A percentile compares a stretch with the other conserved stretches of the same genome.
Evolutionary conservation across 1,140 invertebrate species (phyloP).

Genomic region (Bradynema listronoti): DNA sequence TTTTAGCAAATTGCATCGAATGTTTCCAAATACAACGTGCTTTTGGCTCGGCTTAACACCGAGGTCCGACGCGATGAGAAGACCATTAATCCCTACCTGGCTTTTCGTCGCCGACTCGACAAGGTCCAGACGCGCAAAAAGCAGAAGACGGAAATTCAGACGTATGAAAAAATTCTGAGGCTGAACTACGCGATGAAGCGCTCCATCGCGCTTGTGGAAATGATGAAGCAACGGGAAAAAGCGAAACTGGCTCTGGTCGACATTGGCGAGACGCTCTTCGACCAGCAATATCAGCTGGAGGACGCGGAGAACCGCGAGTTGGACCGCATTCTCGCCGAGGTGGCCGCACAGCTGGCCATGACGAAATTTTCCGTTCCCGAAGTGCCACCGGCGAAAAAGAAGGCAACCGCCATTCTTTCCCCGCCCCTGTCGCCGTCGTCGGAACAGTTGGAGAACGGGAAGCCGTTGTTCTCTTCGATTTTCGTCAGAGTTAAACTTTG

Average conservation of each 20-base stretch:
- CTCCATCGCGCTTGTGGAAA: slow-evolving; percentile 18
- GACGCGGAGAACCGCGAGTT: slow-evolving; percentile 13
- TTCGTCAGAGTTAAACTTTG: too few relatives aligned
- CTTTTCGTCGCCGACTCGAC: slow-evolving; percentile 34
- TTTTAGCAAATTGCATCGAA: slow-evolving; percentile 21
- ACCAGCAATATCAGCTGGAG: slow-evolving; percentile 8
- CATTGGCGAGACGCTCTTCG: slow-evolving; percentile 12
- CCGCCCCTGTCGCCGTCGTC: too few relatives aligned
- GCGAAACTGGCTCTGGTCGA: slow-evolving; percentile 21
- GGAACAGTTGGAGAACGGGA: too few relatives aligned
- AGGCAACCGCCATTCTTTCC: too few relatives aligned
- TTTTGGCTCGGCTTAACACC: slow-evolving; percentile 19
- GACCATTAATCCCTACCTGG: slow-evolving; percentile 38
- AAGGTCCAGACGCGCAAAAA: slow-evolving; percentile 45
- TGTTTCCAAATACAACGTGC: slow-evolving; percentile 10
- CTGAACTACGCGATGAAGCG: slow-evolving; percentile 28
- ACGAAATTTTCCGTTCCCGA: background rate
- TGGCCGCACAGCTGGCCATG: background rate
- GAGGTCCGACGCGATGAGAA: slow-evolving; percentile 19
- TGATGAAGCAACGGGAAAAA: slow-evolving; percentile 21
- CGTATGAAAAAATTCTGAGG: slow-evolving; percentile 31
- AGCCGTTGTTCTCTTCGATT: too few relatives aligned
- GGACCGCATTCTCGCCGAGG: slow-evolving; percentile 1
- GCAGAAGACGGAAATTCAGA: slow-evolving; percentile 34
- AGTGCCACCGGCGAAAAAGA: background rate